Base-by-base conservation (phyloP, 2,797 vertebrate species). In the Decapterus maruadsi region DNA sequence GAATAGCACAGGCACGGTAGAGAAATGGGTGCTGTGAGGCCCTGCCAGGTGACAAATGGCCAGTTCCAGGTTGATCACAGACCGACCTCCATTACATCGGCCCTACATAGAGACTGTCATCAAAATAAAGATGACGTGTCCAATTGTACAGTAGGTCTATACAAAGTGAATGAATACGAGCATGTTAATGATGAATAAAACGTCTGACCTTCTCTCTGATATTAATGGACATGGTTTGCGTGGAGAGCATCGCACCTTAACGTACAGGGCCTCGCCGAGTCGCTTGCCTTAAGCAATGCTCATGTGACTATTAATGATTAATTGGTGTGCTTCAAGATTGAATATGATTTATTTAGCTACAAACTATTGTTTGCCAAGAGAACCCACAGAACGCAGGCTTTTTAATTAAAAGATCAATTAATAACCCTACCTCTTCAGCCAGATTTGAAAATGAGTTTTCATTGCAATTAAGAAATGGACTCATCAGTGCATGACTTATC, bases 401-500 rank as follows among this genome's bases (percentile, higher is more conserved):
- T 94, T 94, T 90, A 93, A 93, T 93, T 92, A 94, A 93, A 94
- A 94, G 91, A 94, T 94, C 93, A 94, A 94, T 95, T 95, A 95
- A 95, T 94, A 94, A 92, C 84, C 81, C 91, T 90, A 93, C 92
- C 93, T 94, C 94, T 94, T 91, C 87, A 95, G 90, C 91, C 91
- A 90, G 89, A 90, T 93, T 90, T 92, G 89, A 91, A 94, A 94
- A 94, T 90, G 89, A 92, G 94, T 91, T 95, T 94, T 93, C 90
- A 92, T 90, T 89, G 90, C 90, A 94, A 95, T 94, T 94, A 95
- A 90, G 91, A 92, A 94, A 94, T 93, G 89, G 90, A 93, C 92
- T 95, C 94, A 95, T 95, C 94, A 93, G 94, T 93, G 94, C 94
- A 89, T 95, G 93, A 95, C 95, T 95, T 95, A 95, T 95, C 94